Percentiles rank a stretch among this genome's conserved stretches.
Evolutionary conservation across 1,140 invertebrate genomes (phyloP).

Genomic region (Meteorus sp.): DNA sequence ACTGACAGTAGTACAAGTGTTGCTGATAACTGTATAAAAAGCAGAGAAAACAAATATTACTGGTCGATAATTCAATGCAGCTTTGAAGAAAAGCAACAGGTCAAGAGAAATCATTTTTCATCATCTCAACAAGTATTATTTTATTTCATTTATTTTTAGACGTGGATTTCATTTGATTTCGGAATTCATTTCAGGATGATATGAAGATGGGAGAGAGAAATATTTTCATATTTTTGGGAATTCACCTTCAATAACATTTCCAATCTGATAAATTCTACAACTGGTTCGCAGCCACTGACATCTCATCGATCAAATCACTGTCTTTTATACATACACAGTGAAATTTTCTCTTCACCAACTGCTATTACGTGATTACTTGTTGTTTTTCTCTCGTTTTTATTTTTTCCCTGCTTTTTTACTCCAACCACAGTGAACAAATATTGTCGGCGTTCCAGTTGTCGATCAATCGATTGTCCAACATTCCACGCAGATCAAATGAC

Average conservation of each 20-base stretch:
- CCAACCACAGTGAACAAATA: background rate
- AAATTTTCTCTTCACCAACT: background rate
- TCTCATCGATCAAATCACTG: background rate
- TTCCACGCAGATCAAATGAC: too few species aligned
- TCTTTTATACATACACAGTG: background rate
- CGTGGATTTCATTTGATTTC: too few species aligned
- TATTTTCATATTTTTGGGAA: too few species aligned
- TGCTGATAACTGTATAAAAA: background rate
- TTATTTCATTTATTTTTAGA: too few species aligned
- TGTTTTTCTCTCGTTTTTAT: background rate
- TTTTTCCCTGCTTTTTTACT: background rate
- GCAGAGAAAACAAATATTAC: background rate
- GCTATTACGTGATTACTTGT: background rate
- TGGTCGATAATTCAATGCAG: background rate
- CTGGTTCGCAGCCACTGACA: too few species aligned
- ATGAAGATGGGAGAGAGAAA: too few species aligned
- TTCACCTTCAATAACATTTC: too few species aligned
- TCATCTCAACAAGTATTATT: too few species aligned
- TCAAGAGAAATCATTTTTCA: too few species aligned
- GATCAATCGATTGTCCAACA: constrained; percentile 3
- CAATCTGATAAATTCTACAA: too few species aligned
- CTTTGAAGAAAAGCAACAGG: too few species aligned
- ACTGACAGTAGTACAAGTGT: background rate
- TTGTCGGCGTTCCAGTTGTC: background rate
- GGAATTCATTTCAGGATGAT: too few species aligned